Evolutionary conservation across 2,797 vertebrate genomes (phyloP), one percentile per base, ranked within the genome.

Genomic region (Arctocebus calabarensis): DNA sequence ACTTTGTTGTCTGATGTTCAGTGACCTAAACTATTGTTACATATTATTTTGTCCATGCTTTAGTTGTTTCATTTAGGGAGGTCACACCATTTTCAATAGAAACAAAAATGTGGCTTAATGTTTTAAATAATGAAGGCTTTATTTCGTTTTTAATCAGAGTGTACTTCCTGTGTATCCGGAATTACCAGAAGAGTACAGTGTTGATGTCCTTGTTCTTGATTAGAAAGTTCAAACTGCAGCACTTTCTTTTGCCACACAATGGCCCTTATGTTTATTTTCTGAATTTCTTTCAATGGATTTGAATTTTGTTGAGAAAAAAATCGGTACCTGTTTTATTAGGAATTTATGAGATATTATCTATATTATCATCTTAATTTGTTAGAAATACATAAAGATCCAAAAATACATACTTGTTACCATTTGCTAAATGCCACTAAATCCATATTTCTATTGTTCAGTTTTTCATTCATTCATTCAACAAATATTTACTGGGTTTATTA

Each of bases 21-120:
- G 34, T 71, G 61, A 82, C 78, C 64, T 27, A 88, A 64, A 64
- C 29, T 79, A 45, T 19, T 75, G 10, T 89, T 92, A 93, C 34
- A 92, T 81, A 48, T 79, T 45, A 75, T 90, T 95, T 90, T 94
- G 34, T 71, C 29, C 61, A 66, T 20, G 32, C 75, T 95, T 94
- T 94, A 52, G 29, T 57, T 78, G 57, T 81, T 90, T 94, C 61
- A 91, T 16, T 85, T 78, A 84, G n/a, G 14, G 23, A 88, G 45
- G 66, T 93, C 88, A 87, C 45, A 96, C n/a, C 14, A 29, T 94
- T 92, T 95, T 93, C 61, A 77, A 37, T 92, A 29, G 52, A 95
- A 94, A 5, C 34, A 84, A 90, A 94, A 86, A 88, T 84, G 23
- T 75, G 17, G 32, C 16, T 75, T 96, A 32, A 62, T 84, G 45